Conservation (phyloP, 2,888 invertebrate species). For the Rotaria sp. region DNA sequence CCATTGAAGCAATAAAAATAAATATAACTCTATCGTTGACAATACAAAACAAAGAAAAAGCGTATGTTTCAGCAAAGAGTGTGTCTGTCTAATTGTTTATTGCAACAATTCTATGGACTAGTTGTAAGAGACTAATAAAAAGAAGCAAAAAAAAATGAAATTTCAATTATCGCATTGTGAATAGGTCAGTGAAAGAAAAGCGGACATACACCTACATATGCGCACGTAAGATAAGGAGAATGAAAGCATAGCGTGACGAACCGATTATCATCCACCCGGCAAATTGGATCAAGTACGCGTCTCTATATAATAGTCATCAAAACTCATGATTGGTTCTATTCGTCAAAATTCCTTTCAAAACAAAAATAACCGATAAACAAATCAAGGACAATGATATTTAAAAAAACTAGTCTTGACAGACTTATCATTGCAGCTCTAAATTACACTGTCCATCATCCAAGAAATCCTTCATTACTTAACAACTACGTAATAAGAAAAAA, state of each 20-base stretch:
- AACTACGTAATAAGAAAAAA: neutral
- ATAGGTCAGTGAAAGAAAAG: neutral
- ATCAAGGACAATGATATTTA: too few relatives aligned
- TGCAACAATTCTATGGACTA: too few relatives aligned
- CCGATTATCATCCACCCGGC: neutral
- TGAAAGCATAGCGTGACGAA: neutral
- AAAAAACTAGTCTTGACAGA: neutral
- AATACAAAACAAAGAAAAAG: neutral
- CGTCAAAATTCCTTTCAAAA: neutral
- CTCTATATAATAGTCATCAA: neutral
- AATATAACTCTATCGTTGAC: neutral
- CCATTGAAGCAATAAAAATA: neutral
- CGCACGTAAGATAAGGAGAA: neutral
- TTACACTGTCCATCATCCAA: neutral
- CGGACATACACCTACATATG: neutral
- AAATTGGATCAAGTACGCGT: neutral
- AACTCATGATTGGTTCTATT: neutral
- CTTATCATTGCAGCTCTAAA: neutral
- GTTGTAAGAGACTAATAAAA: neutral
- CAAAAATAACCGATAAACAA: neutral
- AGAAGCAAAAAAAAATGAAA: neutral
- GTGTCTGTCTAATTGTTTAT: too few relatives aligned
- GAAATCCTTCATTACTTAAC: neutral
- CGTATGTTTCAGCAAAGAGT: neutral
- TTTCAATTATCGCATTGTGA: neutral